Evolutionary conservation across 2,797 vertebrate genomes (phyloP).

Genomic region (Petrocephalus schoutedeni): DNA sequence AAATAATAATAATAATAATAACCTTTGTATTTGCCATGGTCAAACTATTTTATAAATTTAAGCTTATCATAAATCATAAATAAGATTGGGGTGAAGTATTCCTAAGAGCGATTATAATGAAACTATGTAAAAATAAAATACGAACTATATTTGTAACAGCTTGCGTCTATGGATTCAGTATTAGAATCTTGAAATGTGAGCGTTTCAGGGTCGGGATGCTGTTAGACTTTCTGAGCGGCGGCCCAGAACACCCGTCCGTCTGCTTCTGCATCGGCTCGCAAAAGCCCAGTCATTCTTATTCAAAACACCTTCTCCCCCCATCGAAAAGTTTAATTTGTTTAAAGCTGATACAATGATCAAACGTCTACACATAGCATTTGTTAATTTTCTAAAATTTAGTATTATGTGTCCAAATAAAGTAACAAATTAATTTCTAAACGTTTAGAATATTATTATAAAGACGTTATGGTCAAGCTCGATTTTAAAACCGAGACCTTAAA

Average conservation of each 20-base stretch:
- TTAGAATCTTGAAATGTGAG: background rate
- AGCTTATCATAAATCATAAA: background rate
- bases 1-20: background rate
- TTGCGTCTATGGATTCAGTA: background rate
- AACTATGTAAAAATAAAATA: background rate
- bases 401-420: background rate
- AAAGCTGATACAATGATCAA: background rate
- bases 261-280: background rate
- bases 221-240: background rate
- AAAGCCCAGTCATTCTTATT: background rate
- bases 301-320: background rate
- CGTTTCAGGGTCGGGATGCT: background rate
- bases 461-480: background rate
- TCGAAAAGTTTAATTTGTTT: background rate
- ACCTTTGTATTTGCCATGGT: background rate
- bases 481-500: background rate
- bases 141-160: background rate
- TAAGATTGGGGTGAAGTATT: background rate
- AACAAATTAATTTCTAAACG: background rate
- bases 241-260: background rate
- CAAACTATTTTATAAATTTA: background rate
- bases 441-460: background rate
- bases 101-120: background rate
- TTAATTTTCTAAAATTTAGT: background rate
- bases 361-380: background rate